Evolutionary conservation across 2,113 vertebrate species (phyloP), one percentile per base, ranked within the genome.

Genomic region (Barnardius zonarius): DNA sequence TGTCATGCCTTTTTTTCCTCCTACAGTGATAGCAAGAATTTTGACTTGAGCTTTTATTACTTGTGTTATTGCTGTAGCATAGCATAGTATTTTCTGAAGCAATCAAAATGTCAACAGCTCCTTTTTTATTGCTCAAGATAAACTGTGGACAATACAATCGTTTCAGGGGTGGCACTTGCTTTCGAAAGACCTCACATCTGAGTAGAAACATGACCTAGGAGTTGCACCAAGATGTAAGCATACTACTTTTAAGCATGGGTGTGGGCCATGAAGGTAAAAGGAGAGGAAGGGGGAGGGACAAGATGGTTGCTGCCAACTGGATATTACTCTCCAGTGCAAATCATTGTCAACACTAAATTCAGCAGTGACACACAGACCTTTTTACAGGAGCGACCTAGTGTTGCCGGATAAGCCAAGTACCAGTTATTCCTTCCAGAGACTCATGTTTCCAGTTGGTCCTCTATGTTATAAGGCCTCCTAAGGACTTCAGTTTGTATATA

Each of bases 61-160:
- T 51, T 25, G 35, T 73, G 41, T 49, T 86, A 81, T 19, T 92
- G 64, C 59, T 68, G 31, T 63, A 86, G 51, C 70, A 81, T 33
- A 86, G 66, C 46, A 86, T 44, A 82, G 52, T 79, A 84, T 86
- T 76, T 90, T 84, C 44, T 62, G 48, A 84, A 85, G 81, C 49
- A 88, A 90, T 83, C 81, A 90, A 95, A 96, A 93, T 55, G 62
- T 92, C 90, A 94, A 41, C 68, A 93, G 51, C 15, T 90, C 25
- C 46, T 78, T 91, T 80, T 92, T 83, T 79, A 79, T 63, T 2
- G 2, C 69, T 92, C 54, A 90, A 94, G 39, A 66, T 79, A 92
- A 92, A 92, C 43, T 33, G 10, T 31, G 61, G 52, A 83, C 64
- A 88, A 79, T 19, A 64, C 72, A 88, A 79, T 75, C 5, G 35